Percentiles rank a stretch among this genome's conserved stretches.
phyloP scores from a whole-genome alignment of 2,113 vertebrate species.

The Manacus vitellinus region DNA sequence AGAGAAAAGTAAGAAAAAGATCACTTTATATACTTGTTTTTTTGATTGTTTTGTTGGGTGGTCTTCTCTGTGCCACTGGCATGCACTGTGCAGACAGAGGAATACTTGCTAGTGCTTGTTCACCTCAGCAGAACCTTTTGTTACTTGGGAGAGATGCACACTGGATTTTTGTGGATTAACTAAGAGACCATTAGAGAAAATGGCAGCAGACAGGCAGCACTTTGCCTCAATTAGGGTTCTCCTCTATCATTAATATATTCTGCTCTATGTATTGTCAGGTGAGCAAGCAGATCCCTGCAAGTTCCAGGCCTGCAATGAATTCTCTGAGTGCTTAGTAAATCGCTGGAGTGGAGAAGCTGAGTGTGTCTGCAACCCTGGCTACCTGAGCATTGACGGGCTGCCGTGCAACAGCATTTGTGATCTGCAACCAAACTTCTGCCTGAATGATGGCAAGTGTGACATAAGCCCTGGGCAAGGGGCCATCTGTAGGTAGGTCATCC shows the following conservation, averaged over 20 bases:
- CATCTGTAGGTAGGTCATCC: slow-evolving; percentile 87
- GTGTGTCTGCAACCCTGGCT: slow-evolving; percentile 89
- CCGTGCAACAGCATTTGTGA: slow-evolving; percentile 94
- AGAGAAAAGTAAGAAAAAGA: neutral
- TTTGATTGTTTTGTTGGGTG: neutral
- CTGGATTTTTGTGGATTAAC: neutral
- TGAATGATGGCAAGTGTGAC: slow-evolving; percentile 95
- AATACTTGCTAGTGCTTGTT: neutral
- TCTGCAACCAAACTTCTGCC: slow-evolving; percentile 86
- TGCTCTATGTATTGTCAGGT: slow-evolving; percentile 71
- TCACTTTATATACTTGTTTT: neutral
- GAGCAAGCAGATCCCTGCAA: slow-evolving; percentile 92
- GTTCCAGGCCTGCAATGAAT: slow-evolving; percentile 95
- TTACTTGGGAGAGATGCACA: neutral
- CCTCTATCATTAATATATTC: neutral
- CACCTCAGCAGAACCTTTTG: neutral
- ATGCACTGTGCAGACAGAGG: neutral
- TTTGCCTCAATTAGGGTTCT: neutral
- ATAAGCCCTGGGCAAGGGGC: slow-evolving; percentile 89
- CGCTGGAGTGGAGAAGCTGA: slow-evolving; percentile 88
- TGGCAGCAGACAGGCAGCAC: neutral
- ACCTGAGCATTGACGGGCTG: slow-evolving; percentile 87
- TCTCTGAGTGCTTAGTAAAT: slow-evolving; percentile 88
- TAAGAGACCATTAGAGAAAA: neutral
- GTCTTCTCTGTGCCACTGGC: neutral